Conservation (phyloP, 2,113 vertebrate genomes). For the Collichthys lucidus region DNA sequence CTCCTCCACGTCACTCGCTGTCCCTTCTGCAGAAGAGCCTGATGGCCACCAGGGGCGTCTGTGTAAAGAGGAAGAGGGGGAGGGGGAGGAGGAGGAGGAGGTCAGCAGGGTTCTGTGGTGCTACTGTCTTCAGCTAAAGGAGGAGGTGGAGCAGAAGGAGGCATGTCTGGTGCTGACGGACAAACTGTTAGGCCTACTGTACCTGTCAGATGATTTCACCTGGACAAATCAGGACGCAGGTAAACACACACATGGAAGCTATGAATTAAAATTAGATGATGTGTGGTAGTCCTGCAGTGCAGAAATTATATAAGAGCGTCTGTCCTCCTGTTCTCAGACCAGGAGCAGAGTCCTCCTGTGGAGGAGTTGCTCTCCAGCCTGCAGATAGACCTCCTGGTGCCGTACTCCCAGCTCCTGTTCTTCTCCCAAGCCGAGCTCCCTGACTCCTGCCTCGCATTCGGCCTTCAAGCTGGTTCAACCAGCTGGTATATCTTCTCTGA, state of each 20-base stretch:
- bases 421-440: slow-evolving; percentile 76
- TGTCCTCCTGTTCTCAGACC: slow-evolving; percentile 39
- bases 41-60: neutral
- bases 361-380: slow-evolving; percentile 84
- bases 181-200: slow-evolving; percentile 85
- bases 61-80: slow-evolving; percentile 5
- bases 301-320: neutral
- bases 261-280: neutral
- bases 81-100: neutral
- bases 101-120: slow-evolving; percentile 89
- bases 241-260: neutral
- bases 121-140: slow-evolving; percentile 87
- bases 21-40: slow-evolving; percentile 31
- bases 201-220: slow-evolving; percentile 37
- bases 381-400: slow-evolving; percentile 84
- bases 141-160: slow-evolving; percentile 85
- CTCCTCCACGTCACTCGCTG: slow-evolving; percentile 32
- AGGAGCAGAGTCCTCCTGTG: slow-evolving; percentile 54
- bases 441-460: slow-evolving; percentile 87
- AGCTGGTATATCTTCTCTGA: slow-evolving; percentile 88
- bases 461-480: slow-evolving; percentile 76
- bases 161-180: slow-evolving; percentile 90
- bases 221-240: slow-evolving; percentile 57
- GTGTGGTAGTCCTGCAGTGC: neutral
- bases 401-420: slow-evolving; percentile 83